Conservation (phyloP, 2,797 vertebrate genomes). For the Muraenolepis orangiensis region DNA sequence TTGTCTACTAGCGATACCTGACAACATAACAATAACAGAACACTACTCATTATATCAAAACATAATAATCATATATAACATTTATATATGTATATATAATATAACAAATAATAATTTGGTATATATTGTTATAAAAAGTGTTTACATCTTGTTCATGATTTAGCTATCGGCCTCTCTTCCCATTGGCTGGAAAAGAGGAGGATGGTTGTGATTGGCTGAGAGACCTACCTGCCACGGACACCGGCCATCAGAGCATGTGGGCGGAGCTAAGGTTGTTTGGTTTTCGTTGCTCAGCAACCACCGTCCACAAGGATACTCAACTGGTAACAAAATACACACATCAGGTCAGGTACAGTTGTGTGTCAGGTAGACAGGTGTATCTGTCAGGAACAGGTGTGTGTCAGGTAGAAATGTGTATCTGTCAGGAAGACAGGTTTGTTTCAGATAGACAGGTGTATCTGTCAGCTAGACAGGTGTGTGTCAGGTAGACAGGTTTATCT, state of each 20-base stretch:
- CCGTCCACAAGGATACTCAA: slow-evolving; percentile 65
- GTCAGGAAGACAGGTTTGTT: slow-evolving; percentile 74
- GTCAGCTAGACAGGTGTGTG: background rate
- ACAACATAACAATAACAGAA: background rate
- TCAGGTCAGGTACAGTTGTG: background rate
- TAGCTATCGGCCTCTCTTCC: background rate
- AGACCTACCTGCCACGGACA: slow-evolving; percentile 89
- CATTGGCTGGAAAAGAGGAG: background rate
- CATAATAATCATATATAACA: background rate
- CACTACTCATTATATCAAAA: background rate
- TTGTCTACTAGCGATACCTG: slow-evolving; percentile 77
- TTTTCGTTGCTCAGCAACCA: slow-evolving; percentile 12
- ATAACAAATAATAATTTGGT: background rate
- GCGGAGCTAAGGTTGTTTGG: background rate
- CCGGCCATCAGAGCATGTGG: slow-evolving; percentile 49
- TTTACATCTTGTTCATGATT: background rate
- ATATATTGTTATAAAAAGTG: background rate
- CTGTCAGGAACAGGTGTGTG: slow-evolving; percentile 43
- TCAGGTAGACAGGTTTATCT: background rate
- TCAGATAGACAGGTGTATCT: too few relatives aligned
- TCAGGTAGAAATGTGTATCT: slow-evolving; percentile 55
- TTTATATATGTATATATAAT: background rate
- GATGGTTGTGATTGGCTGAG: slow-evolving; percentile 14
- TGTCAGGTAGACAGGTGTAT: slow-evolving; percentile 71
- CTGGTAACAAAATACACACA: slow-evolving; percentile 36